Base-by-base conservation (phyloP, 2,113 vertebrate genomes). In the Microcebus ravelobensis region DNA sequence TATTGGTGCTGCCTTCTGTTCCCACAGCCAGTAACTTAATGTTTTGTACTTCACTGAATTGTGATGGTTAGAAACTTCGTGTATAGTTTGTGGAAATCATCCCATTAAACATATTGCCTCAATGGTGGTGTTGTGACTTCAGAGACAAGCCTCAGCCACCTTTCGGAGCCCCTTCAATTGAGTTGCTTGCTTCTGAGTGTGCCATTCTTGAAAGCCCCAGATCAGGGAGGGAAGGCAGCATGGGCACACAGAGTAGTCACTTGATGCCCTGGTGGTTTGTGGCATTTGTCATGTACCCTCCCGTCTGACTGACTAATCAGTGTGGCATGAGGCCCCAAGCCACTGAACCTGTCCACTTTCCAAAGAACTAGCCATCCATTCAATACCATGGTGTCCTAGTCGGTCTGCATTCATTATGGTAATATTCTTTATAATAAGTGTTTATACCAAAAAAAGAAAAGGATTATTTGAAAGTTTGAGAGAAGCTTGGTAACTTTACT, bases 381-480 rank as follows among this genome's bases (percentile, higher is more conserved):
- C 93, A 90, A 91, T 77, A 88, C 97, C 67, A 67, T 73, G 92
- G 91, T 98, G 93, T 97, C 95, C 92, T 95, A 94, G 95, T 95
- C 95, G 92, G 90, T 97, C 97, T 97, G 92, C 90, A 74, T 96
- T 98, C 94, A 52, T 97, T 98, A 98, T 97, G 97, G 98, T 97
- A 90, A 96, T 98, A 96, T 95, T 98, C 98, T 97, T 97, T 98
- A 98, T 98, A 99, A 98, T 98, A 99, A 98, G 98, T 98, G 98
- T 99, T 99, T 98, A 98, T 98, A 98, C 97, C 98, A 55, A 55
- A 18, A 55, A 52, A 52, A 52, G 55, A 76, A 70, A 48, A 39
- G 59, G 27, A 3, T 36, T 42, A 80, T 59, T 67, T 65, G 71
- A 90, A 73, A 63, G 45, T 1, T 59, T 84, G 67, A 88, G 63